Conservation (phyloP, 2,888 invertebrate species). For the Ophion ellenae region DNA sequence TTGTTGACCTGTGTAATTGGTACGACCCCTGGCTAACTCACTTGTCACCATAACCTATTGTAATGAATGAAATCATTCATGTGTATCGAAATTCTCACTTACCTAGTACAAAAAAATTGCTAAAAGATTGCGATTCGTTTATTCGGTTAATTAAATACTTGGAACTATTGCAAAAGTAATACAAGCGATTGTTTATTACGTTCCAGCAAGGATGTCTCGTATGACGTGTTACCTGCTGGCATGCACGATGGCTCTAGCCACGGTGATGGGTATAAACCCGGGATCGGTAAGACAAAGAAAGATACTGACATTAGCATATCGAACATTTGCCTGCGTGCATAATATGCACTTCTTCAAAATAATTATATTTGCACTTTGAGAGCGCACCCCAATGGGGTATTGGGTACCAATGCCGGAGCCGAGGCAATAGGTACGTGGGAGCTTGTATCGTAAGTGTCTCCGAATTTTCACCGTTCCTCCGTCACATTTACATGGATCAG, state of each 20-base stretch:
- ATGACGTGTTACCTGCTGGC: neutral
- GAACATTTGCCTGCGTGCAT: neutral
- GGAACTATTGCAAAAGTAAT: neutral
- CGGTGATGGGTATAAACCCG: neutral
- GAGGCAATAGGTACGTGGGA: neutral
- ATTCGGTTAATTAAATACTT: neutral
- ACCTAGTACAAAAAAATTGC: neutral
- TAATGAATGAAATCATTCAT: too few species aligned
- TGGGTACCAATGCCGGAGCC: neutral
- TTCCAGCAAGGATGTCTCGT: slow-evolving; percentile 4
- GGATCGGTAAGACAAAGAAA: neutral
- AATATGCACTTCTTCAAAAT: neutral
- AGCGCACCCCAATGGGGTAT: neutral
- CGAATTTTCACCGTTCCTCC: neutral
- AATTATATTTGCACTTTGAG: neutral
- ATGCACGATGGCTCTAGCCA: slow-evolving; percentile 4
- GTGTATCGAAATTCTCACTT: too few species aligned
- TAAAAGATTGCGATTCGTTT: neutral
- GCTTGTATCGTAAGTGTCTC: neutral
- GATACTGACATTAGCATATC: neutral
- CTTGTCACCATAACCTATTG: too few species aligned
- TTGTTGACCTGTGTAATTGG: too few species aligned
- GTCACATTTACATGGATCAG: neutral
- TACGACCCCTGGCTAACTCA: too few species aligned
- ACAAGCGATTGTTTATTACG: neutral